phyloP scores from a whole-genome alignment of 1,140 invertebrate genomes.

The Galleria mellonella region DNA sequence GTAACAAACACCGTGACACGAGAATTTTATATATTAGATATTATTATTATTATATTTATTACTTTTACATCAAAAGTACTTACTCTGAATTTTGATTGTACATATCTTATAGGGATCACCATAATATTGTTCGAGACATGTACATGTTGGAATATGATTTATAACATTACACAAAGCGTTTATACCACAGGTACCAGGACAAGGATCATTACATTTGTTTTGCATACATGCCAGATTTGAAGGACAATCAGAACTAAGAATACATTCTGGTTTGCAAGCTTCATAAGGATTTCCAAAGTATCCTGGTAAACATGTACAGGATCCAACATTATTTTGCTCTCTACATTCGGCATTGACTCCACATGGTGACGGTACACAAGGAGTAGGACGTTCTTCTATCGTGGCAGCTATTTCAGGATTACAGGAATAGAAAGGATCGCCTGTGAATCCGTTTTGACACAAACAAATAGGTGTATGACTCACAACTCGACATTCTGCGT shows the following conservation, averaged over 20 bases:
- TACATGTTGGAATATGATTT: constrained; percentile 82
- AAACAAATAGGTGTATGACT: constrained; percentile 79
- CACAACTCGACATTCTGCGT: constrained; percentile 76
- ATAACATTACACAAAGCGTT: constrained; percentile 80
- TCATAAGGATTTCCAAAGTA: constrained; percentile 88
- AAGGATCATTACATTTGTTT: constrained; percentile 78
- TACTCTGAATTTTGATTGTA: constrained; percentile 73
- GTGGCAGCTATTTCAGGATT: constrained; percentile 55
- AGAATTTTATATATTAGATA: neutral
- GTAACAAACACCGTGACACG: too few species aligned
- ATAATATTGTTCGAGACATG: constrained; percentile 82
- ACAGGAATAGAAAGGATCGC: constrained; percentile 80
- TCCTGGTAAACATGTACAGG: constrained; percentile 83
- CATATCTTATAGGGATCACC: constrained; percentile 84
- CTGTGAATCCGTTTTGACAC: constrained; percentile 77
- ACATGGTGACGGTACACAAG: constrained; percentile 84
- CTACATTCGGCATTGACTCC: constrained; percentile 82
- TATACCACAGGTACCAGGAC: constrained; percentile 78
- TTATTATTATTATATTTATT: neutral
- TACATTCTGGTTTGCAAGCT: constrained; percentile 77
- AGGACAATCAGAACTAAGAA: constrained; percentile 75
- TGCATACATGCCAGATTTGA: constrained; percentile 73
- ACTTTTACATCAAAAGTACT: constrained; percentile 24
- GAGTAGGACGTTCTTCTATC: constrained; percentile 71
- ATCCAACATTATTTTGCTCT: constrained; percentile 76